These are phyloP conservation scores for Entomyzon cyanotis DNA, from an alignment of 2,113 vertebrate genomes.

Conservation along the genomic window DNA sequence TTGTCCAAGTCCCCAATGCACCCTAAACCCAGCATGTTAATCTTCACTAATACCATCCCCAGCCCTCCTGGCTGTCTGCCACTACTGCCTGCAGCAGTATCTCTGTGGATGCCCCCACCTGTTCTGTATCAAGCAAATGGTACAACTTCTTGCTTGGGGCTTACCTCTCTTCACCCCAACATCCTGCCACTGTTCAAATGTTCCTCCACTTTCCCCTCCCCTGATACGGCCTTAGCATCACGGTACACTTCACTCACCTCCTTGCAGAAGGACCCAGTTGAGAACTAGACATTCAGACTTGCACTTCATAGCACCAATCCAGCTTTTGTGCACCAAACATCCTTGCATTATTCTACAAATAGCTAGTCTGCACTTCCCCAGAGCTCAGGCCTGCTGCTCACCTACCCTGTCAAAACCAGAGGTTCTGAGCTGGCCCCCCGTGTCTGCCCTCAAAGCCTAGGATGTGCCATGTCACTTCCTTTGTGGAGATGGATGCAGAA, in stretches of 20 bases:
- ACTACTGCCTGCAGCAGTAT: background rate
- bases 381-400: background rate
- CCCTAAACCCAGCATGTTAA: background rate
- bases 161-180: background rate
- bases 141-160: background rate
- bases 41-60: background rate
- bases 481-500: background rate
- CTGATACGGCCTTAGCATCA: background rate
- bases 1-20: background rate
- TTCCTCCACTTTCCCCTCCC: background rate
- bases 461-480: rapidly evolving
- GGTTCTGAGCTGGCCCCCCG: rapidly evolving
- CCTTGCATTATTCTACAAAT: background rate
- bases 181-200: background rate
- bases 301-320: background rate
- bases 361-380: background rate
- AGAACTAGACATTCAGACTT: background rate
- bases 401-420: background rate
- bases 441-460: background rate
- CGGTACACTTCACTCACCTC: background rate
- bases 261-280: background rate
- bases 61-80: background rate
- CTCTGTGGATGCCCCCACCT: background rate
- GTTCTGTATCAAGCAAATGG: background rate
- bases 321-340: background rate